These are phyloP conservation scores for Grus americana DNA, from an alignment of 2,113 vertebrate species.

Conservation along the genomic window DNA sequence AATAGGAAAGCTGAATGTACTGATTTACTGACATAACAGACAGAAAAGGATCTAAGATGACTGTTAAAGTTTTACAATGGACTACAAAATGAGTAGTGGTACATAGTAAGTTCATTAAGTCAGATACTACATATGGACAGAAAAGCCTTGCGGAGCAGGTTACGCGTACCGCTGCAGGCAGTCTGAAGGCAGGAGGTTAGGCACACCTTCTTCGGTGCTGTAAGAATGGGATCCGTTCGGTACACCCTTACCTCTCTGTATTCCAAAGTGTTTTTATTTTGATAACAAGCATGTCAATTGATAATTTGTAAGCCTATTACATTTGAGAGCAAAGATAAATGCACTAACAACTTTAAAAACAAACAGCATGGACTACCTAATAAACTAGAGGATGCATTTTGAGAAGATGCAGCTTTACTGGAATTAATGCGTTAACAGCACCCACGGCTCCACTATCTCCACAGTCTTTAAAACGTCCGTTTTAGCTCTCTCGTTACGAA, in stretches of 20 bases:
- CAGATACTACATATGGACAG: not conserved
- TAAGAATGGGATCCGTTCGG: not conserved
- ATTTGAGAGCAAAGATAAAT: not conserved
- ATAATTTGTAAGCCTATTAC: not conserved
- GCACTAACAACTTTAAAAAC: not conserved
- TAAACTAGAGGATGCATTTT: not conserved
- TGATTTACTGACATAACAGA: not conserved
- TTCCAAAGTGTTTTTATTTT: not conserved
- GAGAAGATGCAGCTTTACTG: not conserved
- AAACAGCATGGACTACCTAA: not conserved
- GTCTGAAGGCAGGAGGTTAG: not conserved
- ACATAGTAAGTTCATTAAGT: not conserved
- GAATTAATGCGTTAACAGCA: not conserved
- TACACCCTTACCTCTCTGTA: not conserved
- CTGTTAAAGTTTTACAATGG: not conserved
- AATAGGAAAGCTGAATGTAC: not conserved
- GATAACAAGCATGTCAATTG: not conserved
- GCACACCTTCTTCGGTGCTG: not conserved
- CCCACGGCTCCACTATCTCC: not conserved
- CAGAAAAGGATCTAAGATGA: not conserved
- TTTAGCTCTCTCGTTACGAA: not conserved
- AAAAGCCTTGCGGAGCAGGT: not conserved
- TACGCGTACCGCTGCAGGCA: not conserved
- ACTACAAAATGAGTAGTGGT: not conserved
- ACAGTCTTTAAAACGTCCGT: not conserved